These are phyloP conservation scores for Pycnomerus fuliginosus DNA, from an alignment of 2,888 invertebrate species.

Conservation along the genomic window DNA sequence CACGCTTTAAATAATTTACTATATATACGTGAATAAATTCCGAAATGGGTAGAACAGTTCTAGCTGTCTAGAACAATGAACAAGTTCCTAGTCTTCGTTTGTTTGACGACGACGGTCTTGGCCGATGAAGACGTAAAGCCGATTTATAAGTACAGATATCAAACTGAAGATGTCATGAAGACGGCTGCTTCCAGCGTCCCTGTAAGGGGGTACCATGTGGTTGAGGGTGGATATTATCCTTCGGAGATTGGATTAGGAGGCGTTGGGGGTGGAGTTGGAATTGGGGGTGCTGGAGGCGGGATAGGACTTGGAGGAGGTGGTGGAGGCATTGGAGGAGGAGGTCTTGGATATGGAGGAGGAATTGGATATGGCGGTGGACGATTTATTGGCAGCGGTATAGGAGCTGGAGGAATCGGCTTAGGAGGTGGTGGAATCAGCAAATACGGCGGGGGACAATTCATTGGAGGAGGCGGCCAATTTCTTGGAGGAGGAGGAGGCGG, in stretches of 20 bases:
- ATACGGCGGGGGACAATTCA: conserved; percentile 47
- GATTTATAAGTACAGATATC: conserved; percentile 47
- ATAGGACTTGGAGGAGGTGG: conserved; percentile 23
- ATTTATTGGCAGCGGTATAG: conserved; percentile 27
- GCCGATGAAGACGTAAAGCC: conserved; percentile 33
- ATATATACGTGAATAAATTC: conserved; percentile 2
- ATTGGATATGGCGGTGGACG: conserved; percentile 34
- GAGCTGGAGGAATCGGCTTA: conserved; percentile 40
- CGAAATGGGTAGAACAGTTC: not conserved
- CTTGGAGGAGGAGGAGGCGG: conserved; percentile 8
- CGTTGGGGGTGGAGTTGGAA: conserved; percentile 24
- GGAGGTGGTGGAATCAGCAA: conserved; percentile 52
- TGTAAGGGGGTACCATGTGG: conserved; percentile 59
- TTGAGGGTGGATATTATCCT: conserved; percentile 62
- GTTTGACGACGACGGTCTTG: conserved; percentile 17
- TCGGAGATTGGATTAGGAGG: conserved; percentile 37
- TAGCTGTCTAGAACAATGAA: not conserved
- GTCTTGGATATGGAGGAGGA: conserved; percentile 44
- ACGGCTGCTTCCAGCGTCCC: conserved; percentile 47
- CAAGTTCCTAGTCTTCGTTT: conserved; percentile 14
- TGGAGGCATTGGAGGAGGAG: conserved; percentile 33
- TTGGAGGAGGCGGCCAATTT: conserved; percentile 29
- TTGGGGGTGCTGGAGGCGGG: conserved; percentile 34
- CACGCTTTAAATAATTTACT: conserved; percentile 17
- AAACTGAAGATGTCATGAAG: conserved; percentile 50